Evolutionary conservation across 2,797 vertebrate species (phyloP), one percentile per base, ranked within the genome.

Genomic region (Myripristis jacobus): DNA sequence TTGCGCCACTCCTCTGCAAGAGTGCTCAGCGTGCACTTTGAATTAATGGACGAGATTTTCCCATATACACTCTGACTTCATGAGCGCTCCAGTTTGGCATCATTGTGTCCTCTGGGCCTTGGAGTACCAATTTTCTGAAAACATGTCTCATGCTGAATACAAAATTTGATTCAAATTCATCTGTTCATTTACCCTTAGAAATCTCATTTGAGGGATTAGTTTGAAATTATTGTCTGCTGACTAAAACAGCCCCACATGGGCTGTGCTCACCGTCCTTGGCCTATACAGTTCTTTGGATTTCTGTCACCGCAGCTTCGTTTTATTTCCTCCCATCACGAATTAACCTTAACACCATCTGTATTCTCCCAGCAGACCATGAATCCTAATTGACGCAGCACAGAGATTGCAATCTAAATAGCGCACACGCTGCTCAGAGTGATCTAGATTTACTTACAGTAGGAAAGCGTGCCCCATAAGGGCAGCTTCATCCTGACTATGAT

Each of bases 1-100:
- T 88, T 85, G 73, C 79, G 84, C 79, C 50, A 52, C 79, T 70
- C 63, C 54, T 72, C 78, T 87, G 58, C 79, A 72, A 87, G 87
- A 85, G 85, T 87, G 82, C 84, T 88, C 77, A 74, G 76, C 51
- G 27, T 73, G 83, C 84, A 85, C 87, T 89, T 84, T 82, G 79
- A 88, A 87, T 82, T 83, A 85, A 91, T 88, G 77, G 90, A 77
- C 73, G 78, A 52, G 56, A 83, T 76, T 84, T 89, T 84, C 80
- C 80, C 89, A 86, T 87, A 77, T 75, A 68, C 82, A 76, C 71
- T 82, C 48, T 41, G 69, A 83, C 75, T 85, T 72, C 46, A 64
- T 60, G 70, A 88, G 79, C 61, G 61, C 60, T 77, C 47, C 60
- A 76, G 60, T 83, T 81, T 80, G 68, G 75, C 68, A 73, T 56